Base-by-base conservation (phyloP, 2,888 invertebrate genomes). In the Nomada ruficornis region DNA sequence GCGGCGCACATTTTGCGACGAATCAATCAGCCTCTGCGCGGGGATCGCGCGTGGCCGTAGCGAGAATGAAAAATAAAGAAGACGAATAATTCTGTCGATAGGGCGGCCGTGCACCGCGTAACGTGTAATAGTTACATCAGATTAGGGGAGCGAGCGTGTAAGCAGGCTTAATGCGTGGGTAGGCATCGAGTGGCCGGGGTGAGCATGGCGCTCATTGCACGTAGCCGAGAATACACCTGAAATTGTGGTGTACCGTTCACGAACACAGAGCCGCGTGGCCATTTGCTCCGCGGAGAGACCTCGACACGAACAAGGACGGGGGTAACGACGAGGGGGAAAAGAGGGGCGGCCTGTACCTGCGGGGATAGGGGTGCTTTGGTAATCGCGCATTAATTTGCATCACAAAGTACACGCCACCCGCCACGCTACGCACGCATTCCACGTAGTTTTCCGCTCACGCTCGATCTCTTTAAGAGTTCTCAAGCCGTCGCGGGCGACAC, bases 301-400 rank as follows among this genome's bases (percentile, higher is more conserved):
- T 86, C 76, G 78, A 85, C 82, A 82, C 82, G 87, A 83, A 84
- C 80, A 42, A 69, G 78, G 82, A 36, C 79, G 77, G 83, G 87
- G 80, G 87, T 88, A 80, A 88, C 86, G 80, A 84, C 70, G 78
- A 64, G 73, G 36, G 68, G 42, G 55, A 20, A 18, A 29, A n/a
- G 52, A 42, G 67, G 68, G 79, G 80, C 64, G 70, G 57, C 0
- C 26, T 47, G 47, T n/a, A 57, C 68, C 76, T 65, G 64, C 69
- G 68, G 85, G 74, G 69, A 72, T 50, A 64, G 87, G 85, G 85
- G 87, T 87, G 91, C 86, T 91, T 89, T 89, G 90, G 91, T 93
- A 92, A 93, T 93, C 93, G 93, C 90, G 93, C 93, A 93, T 93
- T 93, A 93, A 93, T 93, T 93, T 93, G 93, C 93, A 93, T 93